A percentile compares a stretch with the other conserved stretches of the same genome.
Conservation (phyloP, 2,888 invertebrate genomes). For the Nemotelus nigrinus region DNA sequence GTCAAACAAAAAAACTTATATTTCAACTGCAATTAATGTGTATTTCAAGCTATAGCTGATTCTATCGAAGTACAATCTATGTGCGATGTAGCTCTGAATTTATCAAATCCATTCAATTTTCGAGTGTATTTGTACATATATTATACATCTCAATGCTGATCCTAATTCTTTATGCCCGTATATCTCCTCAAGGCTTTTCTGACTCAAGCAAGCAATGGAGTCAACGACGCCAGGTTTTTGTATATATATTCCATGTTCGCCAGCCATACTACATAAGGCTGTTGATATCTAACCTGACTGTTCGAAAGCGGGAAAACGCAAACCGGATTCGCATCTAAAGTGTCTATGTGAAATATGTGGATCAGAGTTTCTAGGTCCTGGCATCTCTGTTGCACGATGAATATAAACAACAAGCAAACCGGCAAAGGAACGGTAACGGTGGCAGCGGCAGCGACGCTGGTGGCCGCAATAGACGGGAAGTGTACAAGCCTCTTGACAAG, state of each 20-base stretch:
- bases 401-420: too few species aligned
- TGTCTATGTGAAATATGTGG: conserved; percentile 33
- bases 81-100: too few species aligned
- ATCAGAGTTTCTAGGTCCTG: conserved; percentile 16
- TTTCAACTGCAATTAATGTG: too few species aligned
- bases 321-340: conserved; percentile 24
- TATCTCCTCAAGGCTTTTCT: conserved; percentile 29
- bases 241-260: not conserved
- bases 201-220: not conserved
- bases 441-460: not conserved
- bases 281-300: conserved; percentile 6
- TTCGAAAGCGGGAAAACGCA: not conserved
- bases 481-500: conserved; percentile 45
- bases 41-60: too few species aligned
- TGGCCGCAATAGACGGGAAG: conserved; percentile 29
- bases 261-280: not conserved
- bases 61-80: too few species aligned
- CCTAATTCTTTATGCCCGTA: conserved; percentile 1
- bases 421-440: too few species aligned
- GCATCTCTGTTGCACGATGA: not conserved
- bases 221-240: not conserved
- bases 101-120: too few species aligned
- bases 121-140: too few species aligned
- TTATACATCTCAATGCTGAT: conserved; percentile 7
- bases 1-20: too few species aligned